Evolutionary conservation across 2,888 invertebrate genomes (phyloP), one percentile per base, ranked within the genome.

Genomic region (Caenorhabditis panamensis): DNA sequence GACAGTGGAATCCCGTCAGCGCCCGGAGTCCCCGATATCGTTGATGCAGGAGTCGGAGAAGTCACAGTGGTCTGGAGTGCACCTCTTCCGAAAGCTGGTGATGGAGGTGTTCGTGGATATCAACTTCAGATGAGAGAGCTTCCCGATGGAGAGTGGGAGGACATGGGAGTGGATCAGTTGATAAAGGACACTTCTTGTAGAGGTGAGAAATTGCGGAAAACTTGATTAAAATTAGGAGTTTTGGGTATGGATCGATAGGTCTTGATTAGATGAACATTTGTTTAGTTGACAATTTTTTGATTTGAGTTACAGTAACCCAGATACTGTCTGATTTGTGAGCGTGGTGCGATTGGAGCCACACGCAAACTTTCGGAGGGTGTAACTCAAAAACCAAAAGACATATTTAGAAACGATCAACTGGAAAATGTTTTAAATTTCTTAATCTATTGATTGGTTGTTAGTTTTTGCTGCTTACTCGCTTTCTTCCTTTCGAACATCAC

Each of bases 51-150:
- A 26, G 75, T 82, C 44, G 86, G 82, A n/a, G 85, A 87, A 54
- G 88, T 90, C 44, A 88, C 90, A 1, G 82, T 90, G 36, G 84
- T 82, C 3, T 91, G 91, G 91, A 80, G 84, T 63, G 75, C 84
- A n/a, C 90, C 90, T 5, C 72, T 82, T n/a, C 66, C 68, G 9
- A 54, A 76, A 36, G 63, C 73, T 47, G 87, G 87, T 44, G 83
- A 79, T 20, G 84, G 81, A 11, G 88, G 87, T 1, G 64, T 90
- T n/a, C 71, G 88, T n/a, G 90, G 90, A 64, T 90, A 90, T 78
- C 83, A 89, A 84, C 84, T 89, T 0, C 88, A 90, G 79, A 88
- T 89, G 81, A 77, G 89, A 28, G 87, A 88, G 8, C 54, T 82
- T 4, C 88, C 88, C 1, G 83, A 86, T 26, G 90, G 89, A 41